phyloP scores from a whole-genome alignment of 92 coral and sea anemone genomes.

The Diadumene lineata region DNA sequence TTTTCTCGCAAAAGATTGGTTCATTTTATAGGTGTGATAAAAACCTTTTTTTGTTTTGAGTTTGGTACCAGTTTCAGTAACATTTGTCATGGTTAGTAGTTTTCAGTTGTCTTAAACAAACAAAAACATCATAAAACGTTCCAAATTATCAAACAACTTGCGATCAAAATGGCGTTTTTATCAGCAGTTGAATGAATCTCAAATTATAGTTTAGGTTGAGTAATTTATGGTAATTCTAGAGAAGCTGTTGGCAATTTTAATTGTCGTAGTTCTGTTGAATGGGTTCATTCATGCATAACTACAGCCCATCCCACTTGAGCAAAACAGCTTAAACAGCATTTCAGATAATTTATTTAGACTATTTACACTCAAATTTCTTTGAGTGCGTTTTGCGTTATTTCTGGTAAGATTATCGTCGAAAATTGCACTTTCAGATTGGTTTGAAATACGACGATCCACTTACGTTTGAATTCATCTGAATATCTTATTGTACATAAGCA shows the following conservation, averaged over 20 bases:
- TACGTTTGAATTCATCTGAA: no score
- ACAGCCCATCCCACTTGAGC: not conserved
- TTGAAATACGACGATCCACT: no score
- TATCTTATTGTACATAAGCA: no score
- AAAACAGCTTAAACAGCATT: not conserved
- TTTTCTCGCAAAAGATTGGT: not conserved
- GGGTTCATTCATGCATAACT: not conserved
- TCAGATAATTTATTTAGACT: not conserved
- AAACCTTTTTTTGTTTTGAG: no score
- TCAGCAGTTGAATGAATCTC: not conserved
- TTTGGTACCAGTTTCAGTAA: not conserved
- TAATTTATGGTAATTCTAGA: conserved; percentile 2
- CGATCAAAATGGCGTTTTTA: not conserved
- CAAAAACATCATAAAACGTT: not conserved
- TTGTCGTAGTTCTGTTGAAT: not conserved
- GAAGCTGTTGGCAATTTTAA: not conserved
- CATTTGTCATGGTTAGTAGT: no score
- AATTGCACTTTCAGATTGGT: no score
- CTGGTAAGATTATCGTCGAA: no score
- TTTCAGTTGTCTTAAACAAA: not conserved
- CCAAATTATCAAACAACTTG: not conserved
- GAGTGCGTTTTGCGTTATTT: no score
- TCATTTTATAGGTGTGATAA: not conserved
- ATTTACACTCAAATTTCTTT: no score
- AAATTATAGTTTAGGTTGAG: conserved; percentile 1